These are phyloP conservation scores for Aculops lycopersici DNA, from an alignment of 1,140 invertebrate species.

Conservation along the genomic window DNA sequence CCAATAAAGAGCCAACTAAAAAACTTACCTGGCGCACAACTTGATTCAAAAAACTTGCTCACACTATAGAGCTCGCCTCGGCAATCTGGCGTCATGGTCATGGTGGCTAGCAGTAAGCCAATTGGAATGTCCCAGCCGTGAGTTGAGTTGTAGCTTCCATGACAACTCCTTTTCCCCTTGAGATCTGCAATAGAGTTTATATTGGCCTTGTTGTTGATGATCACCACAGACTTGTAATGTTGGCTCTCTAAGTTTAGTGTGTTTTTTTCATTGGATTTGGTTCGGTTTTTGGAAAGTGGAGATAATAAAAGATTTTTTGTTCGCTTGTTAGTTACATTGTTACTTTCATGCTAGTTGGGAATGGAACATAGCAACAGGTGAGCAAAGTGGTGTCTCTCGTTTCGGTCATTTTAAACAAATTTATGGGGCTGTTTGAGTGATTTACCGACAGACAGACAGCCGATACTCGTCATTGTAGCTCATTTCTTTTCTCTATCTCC, in stretches of 20 bases:
- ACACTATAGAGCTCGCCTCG: constrained; percentile 30
- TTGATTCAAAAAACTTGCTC: constrained; percentile 37
- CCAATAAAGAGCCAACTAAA: too few relatives aligned
- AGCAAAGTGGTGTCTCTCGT: too few relatives aligned
- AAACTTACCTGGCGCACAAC: constrained; percentile 40
- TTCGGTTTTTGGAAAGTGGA: constrained; percentile 1
- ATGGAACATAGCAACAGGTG: too few relatives aligned
- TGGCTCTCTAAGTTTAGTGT: constrained; percentile 22
- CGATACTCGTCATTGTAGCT: too few relatives aligned
- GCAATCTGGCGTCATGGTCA: constrained; percentile 27
- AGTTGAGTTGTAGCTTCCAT: constrained; percentile 39
- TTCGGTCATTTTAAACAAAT: too few relatives aligned
- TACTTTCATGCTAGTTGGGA: too few relatives aligned
- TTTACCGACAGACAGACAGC: too few relatives aligned
- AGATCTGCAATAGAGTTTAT: constrained; percentile 28
- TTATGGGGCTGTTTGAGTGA: too few relatives aligned
- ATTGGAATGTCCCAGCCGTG: constrained; percentile 32
- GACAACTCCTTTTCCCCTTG: constrained; percentile 35
- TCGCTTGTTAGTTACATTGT: neutral
- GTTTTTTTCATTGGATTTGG: neutral
- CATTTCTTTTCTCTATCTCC: too few relatives aligned
- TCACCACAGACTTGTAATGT: constrained; percentile 38
- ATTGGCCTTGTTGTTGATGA: constrained; percentile 30
- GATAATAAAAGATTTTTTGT: neutral
- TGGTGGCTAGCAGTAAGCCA: constrained; percentile 27